Evolutionary conservation across 2,888 invertebrate species (phyloP).

Genomic region (Unio delphinus): DNA sequence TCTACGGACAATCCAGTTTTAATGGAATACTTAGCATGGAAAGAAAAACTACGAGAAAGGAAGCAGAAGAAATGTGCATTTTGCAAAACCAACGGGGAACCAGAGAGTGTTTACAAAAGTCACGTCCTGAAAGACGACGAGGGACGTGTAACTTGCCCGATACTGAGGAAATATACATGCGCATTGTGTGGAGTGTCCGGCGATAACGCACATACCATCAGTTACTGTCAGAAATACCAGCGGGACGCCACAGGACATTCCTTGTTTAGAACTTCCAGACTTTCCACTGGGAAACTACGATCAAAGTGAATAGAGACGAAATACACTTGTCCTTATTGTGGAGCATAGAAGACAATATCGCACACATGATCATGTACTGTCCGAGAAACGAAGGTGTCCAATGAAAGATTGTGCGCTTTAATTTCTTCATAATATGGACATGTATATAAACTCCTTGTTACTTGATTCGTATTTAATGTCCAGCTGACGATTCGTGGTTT

Average conservation of each 20-base stretch:
- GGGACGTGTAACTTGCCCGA: slow-evolving; percentile 80
- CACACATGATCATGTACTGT: slow-evolving; percentile 86
- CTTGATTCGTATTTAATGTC: no score
- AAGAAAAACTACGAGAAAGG: slow-evolving; percentile 26
- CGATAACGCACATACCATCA: slow-evolving; percentile 82
- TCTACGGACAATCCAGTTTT: slow-evolving; percentile 22
- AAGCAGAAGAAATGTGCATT: slow-evolving; percentile 75
- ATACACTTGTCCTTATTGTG: slow-evolving; percentile 81
- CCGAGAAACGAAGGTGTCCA: slow-evolving; percentile 41
- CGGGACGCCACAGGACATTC: slow-evolving; percentile 8
- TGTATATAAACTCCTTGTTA: no score
- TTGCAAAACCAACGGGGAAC: slow-evolving; percentile 85
- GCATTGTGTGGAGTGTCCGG: slow-evolving; percentile 81
- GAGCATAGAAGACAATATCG: slow-evolving; percentile 78
- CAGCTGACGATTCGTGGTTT: no score
- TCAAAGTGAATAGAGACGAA: slow-evolving; percentile 70
- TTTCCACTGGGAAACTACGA: slow-evolving; percentile 22
- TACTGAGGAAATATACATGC: slow-evolving; percentile 81
- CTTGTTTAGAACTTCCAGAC: slow-evolving; percentile 12
- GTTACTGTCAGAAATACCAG: slow-evolving; percentile 77
- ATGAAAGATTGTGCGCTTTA: no score
- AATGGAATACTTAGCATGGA: slow-evolving; percentile 33
- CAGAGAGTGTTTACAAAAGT: slow-evolving; percentile 76
- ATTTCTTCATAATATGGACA: no score
- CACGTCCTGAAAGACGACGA: slow-evolving; percentile 80